phyloP scores from a whole-genome alignment of 2,797 vertebrate species.

The Sebastes dallii region DNA sequence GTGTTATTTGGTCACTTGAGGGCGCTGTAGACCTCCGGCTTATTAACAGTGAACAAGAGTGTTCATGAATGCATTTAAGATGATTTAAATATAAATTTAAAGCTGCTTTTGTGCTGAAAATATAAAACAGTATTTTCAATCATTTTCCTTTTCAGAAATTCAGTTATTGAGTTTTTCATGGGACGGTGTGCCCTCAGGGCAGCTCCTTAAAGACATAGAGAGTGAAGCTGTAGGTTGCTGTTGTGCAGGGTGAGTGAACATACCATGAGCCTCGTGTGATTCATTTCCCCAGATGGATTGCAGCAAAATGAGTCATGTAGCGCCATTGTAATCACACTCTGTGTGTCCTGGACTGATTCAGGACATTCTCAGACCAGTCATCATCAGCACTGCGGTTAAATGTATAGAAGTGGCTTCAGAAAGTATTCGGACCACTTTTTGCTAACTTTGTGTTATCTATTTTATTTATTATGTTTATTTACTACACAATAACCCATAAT shows the following conservation, averaged over 20 bases:
- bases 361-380: conserved; percentile 5
- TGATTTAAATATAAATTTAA: not conserved
- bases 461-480: not conserved
- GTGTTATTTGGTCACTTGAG: conserved; percentile 20
- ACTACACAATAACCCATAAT: not conserved
- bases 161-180: not conserved
- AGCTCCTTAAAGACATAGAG: not conserved
- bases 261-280: conserved; percentile 44
- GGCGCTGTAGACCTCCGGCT: conserved; percentile 10
- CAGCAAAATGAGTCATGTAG: conserved; percentile 50
- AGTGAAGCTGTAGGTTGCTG: conserved; percentile 8
- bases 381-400: not conserved
- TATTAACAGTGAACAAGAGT: not conserved
- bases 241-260: conserved; percentile 8
- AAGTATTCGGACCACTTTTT: not conserved
- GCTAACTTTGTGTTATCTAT: not conserved
- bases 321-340: conserved; percentile 15
- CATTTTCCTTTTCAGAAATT: not conserved
- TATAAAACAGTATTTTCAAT: not conserved
- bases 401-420: not conserved
- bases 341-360: conserved; percentile 16
- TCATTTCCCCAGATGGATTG: conserved; percentile 36
- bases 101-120: not conserved
- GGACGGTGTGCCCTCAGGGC: not conserved
- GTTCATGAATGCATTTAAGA: not conserved